Base-by-base conservation (phyloP, 1,140 invertebrate genomes). In the Drosophila pseudoananassae region DNA sequence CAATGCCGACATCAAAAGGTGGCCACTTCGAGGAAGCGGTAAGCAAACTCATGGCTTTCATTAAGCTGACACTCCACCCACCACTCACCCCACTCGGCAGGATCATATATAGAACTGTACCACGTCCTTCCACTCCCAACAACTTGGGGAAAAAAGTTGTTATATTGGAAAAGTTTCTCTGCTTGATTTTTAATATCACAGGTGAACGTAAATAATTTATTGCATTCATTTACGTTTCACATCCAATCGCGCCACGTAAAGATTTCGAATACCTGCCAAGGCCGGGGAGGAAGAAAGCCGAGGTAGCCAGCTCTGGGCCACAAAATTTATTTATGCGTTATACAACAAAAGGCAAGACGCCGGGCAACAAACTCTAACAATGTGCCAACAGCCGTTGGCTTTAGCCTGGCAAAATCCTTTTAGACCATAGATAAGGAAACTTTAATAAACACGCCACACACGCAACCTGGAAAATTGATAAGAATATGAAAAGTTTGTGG, bases 141-240 rank as follows among this genome's bases (percentile, higher is more conserved):
- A 69, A 87, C 56, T 88, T 82, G 51, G 51, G 70, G 51, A 79
- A 88, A 87, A 87, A 87, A 87, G 82, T 87, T 87, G 75, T 81
- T 90, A 90, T 90, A 90, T 90, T 90, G 87, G 87, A 90, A 90
- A 90, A 90, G 87, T 90, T 90, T 90, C 66, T 55, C 66, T 66
- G 74, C 88, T 87, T 80, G 88, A 90, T 90, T 90, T 90, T 90
- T 90, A 90, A 90, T 90, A 90, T 90, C 82, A 74, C 87, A 90
- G 87, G 88, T 90, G 73, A 90, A 71, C 82, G 82, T 90, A 90
- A 90, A 90, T 90, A 90, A 90, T 90, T 90, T 90, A 90, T 90
- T 82, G 79, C 87, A 80, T 90, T 90, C 88, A 90, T 90, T 90
- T 90, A 90, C 82, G 87, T 90, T 90, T 90, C 87, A 78, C 88